Evolutionary conservation across 2,888 invertebrate genomes (phyloP).

Genomic region (Eilema caniola): DNA sequence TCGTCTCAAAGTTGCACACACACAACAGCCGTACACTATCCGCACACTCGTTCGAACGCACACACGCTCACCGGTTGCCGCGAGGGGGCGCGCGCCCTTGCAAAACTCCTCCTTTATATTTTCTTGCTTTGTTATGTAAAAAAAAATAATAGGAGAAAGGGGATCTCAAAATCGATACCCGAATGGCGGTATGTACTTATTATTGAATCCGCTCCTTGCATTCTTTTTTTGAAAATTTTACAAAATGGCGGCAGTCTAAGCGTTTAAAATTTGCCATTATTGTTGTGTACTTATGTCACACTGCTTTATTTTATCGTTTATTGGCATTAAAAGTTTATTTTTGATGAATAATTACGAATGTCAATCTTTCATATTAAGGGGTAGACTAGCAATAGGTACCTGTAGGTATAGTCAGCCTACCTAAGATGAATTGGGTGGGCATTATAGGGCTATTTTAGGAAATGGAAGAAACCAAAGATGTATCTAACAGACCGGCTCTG

Average conservation of each 20-base stretch:
- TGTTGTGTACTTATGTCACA: not conserved
- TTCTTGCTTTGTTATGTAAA: constrained; percentile 86
- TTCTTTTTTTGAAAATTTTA: constrained; percentile 37
- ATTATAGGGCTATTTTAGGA: too few species aligned
- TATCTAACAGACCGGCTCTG: too few species aligned
- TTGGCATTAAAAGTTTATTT: not conserved
- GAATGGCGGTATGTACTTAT: constrained; percentile 73
- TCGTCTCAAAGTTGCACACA: constrained; percentile 82
- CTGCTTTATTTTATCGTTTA: not conserved
- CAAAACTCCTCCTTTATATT: constrained; percentile 84
- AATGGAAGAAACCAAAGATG: too few species aligned
- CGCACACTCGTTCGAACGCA: constrained; percentile 46
- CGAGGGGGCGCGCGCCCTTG: constrained; percentile 78
- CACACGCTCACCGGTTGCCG: constrained; percentile 45
- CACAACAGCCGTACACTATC: constrained; percentile 55
- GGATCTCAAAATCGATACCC: constrained; percentile 84
- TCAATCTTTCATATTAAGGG: too few species aligned
- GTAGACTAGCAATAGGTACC: not conserved
- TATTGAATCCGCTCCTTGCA: constrained; percentile 54
- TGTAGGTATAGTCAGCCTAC: too few species aligned
- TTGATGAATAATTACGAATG: not conserved
- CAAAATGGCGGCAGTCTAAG: constrained; percentile 27
- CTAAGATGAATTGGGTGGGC: too few species aligned
- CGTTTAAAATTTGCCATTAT: not conserved
- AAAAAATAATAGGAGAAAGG: constrained; percentile 83